phyloP scores from a whole-genome alignment of 2,113 vertebrate genomes.

The Ramphastos sulfuratus region DNA sequence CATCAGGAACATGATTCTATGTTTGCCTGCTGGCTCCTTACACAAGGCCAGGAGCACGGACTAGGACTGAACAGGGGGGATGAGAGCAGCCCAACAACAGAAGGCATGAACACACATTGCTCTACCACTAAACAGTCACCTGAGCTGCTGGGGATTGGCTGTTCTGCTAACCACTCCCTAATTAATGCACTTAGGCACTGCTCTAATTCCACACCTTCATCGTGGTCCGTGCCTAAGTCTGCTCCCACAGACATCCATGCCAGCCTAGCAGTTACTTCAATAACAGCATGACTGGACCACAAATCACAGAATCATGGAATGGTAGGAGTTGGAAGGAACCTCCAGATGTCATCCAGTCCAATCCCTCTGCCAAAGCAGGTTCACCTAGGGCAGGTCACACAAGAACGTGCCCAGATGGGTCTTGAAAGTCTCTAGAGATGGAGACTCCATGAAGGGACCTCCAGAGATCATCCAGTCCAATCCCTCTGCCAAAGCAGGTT shows the following conservation, averaged over 20 bases:
- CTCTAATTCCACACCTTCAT: neutral
- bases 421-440: too few relatives aligned
- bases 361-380: too few relatives aligned
- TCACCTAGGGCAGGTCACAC: too few relatives aligned
- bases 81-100: neutral
- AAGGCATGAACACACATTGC: neutral
- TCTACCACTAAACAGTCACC: neutral
- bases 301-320: neutral
- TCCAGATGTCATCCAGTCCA: too few relatives aligned
- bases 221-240: neutral
- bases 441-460: too few relatives aligned
- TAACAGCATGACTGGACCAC: neutral
- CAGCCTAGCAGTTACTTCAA: neutral
- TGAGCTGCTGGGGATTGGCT: neutral
- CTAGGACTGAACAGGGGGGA: accelerated
- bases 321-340: too few relatives aligned
- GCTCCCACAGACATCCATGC: neutral
- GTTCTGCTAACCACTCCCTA: neutral
- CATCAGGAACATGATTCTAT: accelerated
- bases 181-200: neutral
- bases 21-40: accelerated
- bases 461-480: too few relatives aligned
- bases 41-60: neutral
- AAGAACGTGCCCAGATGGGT: too few relatives aligned
- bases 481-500: too few relatives aligned